These are phyloP conservation scores for Callipepla californica DNA, from an alignment of 2,113 vertebrate genomes.

Conservation along the genomic window DNA sequence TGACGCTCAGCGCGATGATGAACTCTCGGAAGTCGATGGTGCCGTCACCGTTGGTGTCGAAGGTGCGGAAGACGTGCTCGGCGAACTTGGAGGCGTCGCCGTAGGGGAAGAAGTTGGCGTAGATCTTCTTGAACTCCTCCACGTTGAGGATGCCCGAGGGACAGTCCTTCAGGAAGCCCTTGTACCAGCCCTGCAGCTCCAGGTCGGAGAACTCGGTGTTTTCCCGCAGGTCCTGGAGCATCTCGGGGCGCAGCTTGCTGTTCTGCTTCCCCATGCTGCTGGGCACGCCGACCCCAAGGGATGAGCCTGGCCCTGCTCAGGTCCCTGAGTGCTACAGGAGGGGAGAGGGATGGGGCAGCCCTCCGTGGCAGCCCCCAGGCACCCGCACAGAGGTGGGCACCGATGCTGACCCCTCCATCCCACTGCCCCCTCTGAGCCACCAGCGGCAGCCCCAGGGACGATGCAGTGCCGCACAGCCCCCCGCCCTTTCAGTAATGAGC, in stretches of 20 bases:
- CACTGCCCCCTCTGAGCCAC: background rate
- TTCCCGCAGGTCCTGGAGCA: slow-evolving; percentile 97
- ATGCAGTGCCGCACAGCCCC: background rate
- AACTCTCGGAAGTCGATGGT: slow-evolving; percentile 99
- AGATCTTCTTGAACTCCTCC: slow-evolving; percentile 99
- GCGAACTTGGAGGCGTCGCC: slow-evolving; percentile 98
- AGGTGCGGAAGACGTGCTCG: slow-evolving; percentile 97
- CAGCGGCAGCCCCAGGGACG: background rate
- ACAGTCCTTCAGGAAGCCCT: slow-evolving; percentile 98
- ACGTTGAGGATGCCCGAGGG: slow-evolving; percentile 96
- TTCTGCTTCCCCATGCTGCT: slow-evolving; percentile 97
- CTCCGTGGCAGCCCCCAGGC: slow-evolving; percentile 11
- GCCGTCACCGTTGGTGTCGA: slow-evolving; percentile 96
- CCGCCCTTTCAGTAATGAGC: background rate
- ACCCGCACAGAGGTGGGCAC: rapidly evolving
- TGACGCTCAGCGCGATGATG: slow-evolving; percentile 98
- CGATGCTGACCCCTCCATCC: background rate
- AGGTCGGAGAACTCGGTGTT: slow-evolving; percentile 98
- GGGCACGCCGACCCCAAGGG: background rate
- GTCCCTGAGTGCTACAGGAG: background rate
- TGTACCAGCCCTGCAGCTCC: slow-evolving; percentile 99
- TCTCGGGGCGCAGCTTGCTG: slow-evolving; percentile 97
- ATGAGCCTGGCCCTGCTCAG: background rate
- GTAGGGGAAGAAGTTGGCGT: slow-evolving; percentile 98
- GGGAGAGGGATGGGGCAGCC: background rate